Evolutionary conservation across 2,797 vertebrate species (phyloP).

Genomic region (Lophotriccus pileatus): DNA sequence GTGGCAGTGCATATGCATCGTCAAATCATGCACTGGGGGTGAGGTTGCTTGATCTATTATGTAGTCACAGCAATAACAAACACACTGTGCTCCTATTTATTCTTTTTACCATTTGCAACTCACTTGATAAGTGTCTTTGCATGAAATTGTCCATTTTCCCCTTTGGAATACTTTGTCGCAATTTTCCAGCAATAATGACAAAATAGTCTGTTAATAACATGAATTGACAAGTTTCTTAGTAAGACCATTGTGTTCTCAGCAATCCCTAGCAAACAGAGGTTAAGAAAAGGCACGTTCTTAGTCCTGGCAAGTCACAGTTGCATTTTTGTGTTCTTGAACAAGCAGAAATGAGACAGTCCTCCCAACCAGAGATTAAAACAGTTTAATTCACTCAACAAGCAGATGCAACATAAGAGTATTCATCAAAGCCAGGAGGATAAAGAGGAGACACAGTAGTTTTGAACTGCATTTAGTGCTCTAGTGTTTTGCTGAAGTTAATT

Average conservation of each 20-base stretch:
- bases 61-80: neutral
- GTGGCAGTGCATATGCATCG: neutral
- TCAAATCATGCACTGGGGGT: neutral
- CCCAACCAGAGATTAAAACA: neutral
- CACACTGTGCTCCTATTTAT: neutral
- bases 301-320: neutral
- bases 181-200: neutral
- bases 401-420: neutral
- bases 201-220: neutral
- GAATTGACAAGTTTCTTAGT: neutral
- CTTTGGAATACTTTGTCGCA: neutral
- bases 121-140: neutral
- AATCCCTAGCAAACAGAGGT: neutral
- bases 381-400: neutral
- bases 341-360: neutral
- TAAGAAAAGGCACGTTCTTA: neutral
- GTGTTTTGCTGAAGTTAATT: neutral
- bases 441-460: neutral
- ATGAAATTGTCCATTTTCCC: neutral
- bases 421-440: neutral
- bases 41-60: neutral
- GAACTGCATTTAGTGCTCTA: neutral
- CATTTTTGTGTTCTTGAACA: neutral
- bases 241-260: neutral
- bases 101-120: slow-evolving; percentile 2